Percentiles rank a stretch among this genome's conserved stretches.
phyloP scores from a whole-genome alignment of 2,888 invertebrate genomes.

The Ypsolopha sequella region DNA sequence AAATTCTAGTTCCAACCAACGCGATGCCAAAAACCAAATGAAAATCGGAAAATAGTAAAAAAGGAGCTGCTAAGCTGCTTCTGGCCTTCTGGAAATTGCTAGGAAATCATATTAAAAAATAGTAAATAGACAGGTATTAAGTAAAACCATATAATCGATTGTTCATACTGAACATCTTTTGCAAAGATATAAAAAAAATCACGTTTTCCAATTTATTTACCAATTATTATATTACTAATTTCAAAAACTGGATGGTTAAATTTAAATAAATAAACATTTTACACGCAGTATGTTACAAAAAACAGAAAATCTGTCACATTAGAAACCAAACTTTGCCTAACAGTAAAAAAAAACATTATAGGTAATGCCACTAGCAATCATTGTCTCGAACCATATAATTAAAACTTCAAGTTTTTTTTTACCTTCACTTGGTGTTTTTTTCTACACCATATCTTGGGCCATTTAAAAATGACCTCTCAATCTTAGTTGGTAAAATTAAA shows the following conservation, averaged over 20 bases:
- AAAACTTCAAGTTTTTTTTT: neutral
- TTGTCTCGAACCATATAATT: neutral
- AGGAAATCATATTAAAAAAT: too few relatives aligned
- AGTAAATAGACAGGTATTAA: too few relatives aligned
- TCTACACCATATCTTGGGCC: neutral
- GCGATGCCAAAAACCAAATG: too few relatives aligned
- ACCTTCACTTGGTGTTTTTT: neutral
- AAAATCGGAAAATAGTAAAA: too few relatives aligned
- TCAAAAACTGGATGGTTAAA: too few relatives aligned
- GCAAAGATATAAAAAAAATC: neutral
- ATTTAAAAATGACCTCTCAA: neutral
- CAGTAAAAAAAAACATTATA: slow-evolving; percentile 10
- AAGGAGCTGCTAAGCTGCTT: too few relatives aligned
- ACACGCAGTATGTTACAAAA: too few relatives aligned
- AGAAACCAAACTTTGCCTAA: slow-evolving; percentile 14
- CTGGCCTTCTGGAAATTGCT: too few relatives aligned
- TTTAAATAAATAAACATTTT: slow-evolving; percentile 10
- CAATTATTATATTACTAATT: too few relatives aligned
- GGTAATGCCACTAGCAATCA: neutral
- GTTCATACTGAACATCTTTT: too few relatives aligned
- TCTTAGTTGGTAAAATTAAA: neutral
- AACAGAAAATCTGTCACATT: slow-evolving; percentile 24
- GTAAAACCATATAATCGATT: too few relatives aligned
- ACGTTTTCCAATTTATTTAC: neutral
- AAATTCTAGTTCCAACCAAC: too few relatives aligned